Base-by-base conservation (phyloP, 2,888 invertebrate genomes). In the Apamea crenata region DNA sequence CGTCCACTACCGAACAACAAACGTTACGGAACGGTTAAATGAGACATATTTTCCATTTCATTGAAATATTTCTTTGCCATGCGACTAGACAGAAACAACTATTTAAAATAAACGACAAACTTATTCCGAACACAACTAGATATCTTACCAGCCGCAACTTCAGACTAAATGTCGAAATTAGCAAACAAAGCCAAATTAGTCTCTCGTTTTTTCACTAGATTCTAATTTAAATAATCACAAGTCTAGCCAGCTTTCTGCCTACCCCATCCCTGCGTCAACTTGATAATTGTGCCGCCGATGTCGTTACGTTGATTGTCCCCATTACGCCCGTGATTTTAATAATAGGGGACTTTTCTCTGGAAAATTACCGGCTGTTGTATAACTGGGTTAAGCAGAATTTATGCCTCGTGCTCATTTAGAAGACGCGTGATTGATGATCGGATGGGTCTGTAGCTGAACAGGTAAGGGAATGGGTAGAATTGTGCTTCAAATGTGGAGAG, bases 311-410 rank as follows among this genome's bases (percentile, higher is more conserved):
- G 87, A 87, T 86, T 86, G 86, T 67, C 44, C 59, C 79, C 74
- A 77, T 85, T 87, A 77, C 66, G 68, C 0, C 67, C 61, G 74
- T 75, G 82, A 87, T 86, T 80, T 85, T 79, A 87, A 85, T 85
- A 86, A 84, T 77, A 80, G 77, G 14, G 44, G 82, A 61, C 63
- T 77, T 79, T 85, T 40, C 79, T 53, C 47, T 29, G 68, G 68
- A 77, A 74, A 67, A 87, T 79, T 53, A 85, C 82, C 18, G 59
- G 69, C 69, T 72, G 40, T 77, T 77, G 72, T 74, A 40, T 70
- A 79, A 85, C 65, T 53, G 14, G 73, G 72, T 44, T 61, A 75
- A 32, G 68, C 71, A 67, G 70, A 68, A 71, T 29, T 69, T 40
- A 25, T 67, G 69, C 16, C 47, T 56, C 65, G 67, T 21, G 66